Evolutionary conservation across 2,888 invertebrate genomes (phyloP).

Genomic region (Bombylius major): DNA sequence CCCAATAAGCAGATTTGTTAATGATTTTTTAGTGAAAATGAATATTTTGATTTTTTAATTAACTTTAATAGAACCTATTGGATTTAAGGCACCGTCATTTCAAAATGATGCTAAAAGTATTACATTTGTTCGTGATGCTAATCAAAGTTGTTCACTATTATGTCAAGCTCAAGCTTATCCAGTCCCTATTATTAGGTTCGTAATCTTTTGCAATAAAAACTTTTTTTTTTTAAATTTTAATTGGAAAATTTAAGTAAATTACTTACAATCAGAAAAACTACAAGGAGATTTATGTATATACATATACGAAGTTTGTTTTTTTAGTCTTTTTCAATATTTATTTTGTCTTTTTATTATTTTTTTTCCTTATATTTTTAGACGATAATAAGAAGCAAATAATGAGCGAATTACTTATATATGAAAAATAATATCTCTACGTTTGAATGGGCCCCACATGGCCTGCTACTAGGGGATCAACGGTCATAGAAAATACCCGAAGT

Average conservation of each 20-base stretch:
- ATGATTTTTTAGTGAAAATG: background rate
- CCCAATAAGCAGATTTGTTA: conserved; percentile 53
- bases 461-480: conserved; percentile 20
- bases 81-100: conserved; percentile 45
- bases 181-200: conserved; percentile 57
- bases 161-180: conserved; percentile 61
- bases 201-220: conserved; percentile 10
- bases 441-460: conserved; percentile 11
- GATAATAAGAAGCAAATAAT: conserved; percentile 10
- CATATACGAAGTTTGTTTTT: background rate
- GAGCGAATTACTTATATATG: conserved; percentile 8
- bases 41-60: background rate
- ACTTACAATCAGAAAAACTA: background rate
- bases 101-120: conserved; percentile 46
- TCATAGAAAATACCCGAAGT: conserved; percentile 18
- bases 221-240: conserved; percentile 10
- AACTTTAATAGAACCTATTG: conserved; percentile 43
- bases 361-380: conserved; percentile 4
- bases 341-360: background rate
- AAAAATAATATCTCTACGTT: background rate
- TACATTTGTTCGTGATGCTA: conserved; percentile 37
- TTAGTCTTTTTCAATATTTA: background rate
- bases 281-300: background rate
- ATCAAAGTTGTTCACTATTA: conserved; percentile 43
- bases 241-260: background rate